A percentile compares a stretch with the other conserved stretches of the same genome.
phyloP scores from a whole-genome alignment of 1,140 invertebrate species.

The Hermetia illucens region DNA sequence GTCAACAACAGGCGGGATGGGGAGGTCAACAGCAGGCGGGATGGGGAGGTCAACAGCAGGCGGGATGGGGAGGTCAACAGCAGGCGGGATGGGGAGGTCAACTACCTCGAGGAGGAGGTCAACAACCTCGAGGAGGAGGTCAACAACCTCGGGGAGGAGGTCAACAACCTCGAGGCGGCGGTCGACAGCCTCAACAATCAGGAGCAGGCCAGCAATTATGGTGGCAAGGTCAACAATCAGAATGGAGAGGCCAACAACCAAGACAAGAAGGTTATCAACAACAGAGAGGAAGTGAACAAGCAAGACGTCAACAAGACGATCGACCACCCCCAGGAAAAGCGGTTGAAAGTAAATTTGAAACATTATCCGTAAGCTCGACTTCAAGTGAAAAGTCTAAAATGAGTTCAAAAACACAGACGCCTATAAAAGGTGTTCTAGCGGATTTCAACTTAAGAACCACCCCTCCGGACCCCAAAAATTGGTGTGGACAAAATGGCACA shows the following conservation, averaged over 20 bases:
- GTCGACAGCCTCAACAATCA: not conserved
- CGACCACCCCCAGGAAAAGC: not conserved
- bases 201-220: slow-evolving; percentile 1
- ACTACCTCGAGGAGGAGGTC: slow-evolving; percentile 1
- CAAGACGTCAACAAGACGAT: not conserved
- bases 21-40: slow-evolving; percentile 1
- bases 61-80: too few species aligned
- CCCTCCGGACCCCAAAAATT: too few species aligned
- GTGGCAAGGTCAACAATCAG: slow-evolving; percentile 1
- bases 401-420: too few species aligned
- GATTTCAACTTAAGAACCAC: too few species aligned
- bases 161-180: slow-evolving; percentile 5
- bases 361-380: not conserved
- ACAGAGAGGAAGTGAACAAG: not conserved
- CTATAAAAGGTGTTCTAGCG: too few species aligned
- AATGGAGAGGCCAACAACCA: slow-evolving; percentile 4
- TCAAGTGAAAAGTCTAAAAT: slow-evolving; percentile 7
- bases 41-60: too few species aligned
- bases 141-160: slow-evolving; percentile 1
- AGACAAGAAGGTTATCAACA: too few species aligned
- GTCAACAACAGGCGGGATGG: not conserved
- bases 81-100: too few species aligned
- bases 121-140: slow-evolving; percentile 4
- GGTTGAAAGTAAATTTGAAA: too few species aligned
- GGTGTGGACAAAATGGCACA: slow-evolving; percentile 31